phyloP scores from a whole-genome alignment of 2,888 invertebrate genomes.

The Ceramica pisi region DNA sequence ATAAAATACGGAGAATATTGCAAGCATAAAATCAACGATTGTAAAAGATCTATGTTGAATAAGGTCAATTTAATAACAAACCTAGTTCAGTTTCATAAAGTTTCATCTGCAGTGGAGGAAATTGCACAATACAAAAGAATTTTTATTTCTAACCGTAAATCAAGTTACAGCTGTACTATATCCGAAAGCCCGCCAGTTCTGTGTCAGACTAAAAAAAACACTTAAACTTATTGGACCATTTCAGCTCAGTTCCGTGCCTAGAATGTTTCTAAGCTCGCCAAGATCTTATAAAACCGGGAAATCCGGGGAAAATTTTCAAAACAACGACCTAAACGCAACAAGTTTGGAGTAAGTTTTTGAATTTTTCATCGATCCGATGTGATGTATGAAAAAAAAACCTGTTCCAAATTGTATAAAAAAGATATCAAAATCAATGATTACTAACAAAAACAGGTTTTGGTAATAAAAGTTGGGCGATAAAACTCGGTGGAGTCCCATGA shows the following conservation, averaged over 20 bases:
- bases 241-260: constrained; percentile 58
- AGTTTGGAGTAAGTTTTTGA: constrained; percentile 26
- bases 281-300: constrained; percentile 38
- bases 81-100: constrained; percentile 7
- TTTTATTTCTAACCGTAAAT: constrained; percentile 49
- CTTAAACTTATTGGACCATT: constrained; percentile 57
- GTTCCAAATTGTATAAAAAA: constrained; percentile 47
- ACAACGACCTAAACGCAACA: constrained; percentile 40
- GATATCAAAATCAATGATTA: constrained; percentile 73
- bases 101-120: constrained; percentile 14
- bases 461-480: constrained; percentile 79
- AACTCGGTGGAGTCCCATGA: constrained; percentile 72
- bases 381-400: constrained; percentile 37
- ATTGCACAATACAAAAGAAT: constrained; percentile 9
- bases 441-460: constrained; percentile 74
- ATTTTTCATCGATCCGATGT: constrained; percentile 1
- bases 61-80: constrained; percentile 27
- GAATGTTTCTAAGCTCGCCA: constrained; percentile 55
- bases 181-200: constrained; percentile 26
- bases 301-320: too few species aligned
- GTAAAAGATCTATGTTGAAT: constrained; percentile 9
- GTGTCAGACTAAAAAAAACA: constrained; percentile 36
- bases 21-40: constrained; percentile 29
- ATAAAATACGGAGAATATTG: constrained; percentile 38
- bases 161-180: constrained; percentile 51